These are phyloP conservation scores for Gouania willdenowi DNA, from an alignment of 2,797 vertebrate genomes.

Conservation along the genomic window DNA sequence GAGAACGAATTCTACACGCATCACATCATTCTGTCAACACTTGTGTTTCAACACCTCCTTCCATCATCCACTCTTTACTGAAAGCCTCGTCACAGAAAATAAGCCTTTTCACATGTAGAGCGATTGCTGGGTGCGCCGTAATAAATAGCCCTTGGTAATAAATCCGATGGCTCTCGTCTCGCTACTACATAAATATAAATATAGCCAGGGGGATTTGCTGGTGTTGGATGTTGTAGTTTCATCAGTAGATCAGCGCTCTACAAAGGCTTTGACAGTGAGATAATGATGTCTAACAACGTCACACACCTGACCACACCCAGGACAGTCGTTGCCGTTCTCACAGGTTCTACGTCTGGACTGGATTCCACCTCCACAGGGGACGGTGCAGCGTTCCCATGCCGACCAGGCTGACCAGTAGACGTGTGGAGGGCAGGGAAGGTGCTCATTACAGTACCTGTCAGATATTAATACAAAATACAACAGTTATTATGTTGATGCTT, in stretches of 20 bases:
- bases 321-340: slow-evolving; percentile 93
- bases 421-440: slow-evolving; percentile 90
- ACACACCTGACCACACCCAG: slow-evolving; percentile 88
- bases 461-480: too few relatives aligned
- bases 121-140: slow-evolving; percentile 39
- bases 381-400: slow-evolving; percentile 92
- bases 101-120: slow-evolving; percentile 52
- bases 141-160: slow-evolving; percentile 59
- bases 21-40: slow-evolving; percentile 56
- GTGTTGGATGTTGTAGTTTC: slow-evolving; percentile 42
- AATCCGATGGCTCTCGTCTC: slow-evolving; percentile 52
- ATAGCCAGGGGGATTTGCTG: slow-evolving; percentile 46
- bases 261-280: too few relatives aligned
- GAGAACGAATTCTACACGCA: slow-evolving; percentile 50
- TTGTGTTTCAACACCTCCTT: slow-evolving; percentile 44
- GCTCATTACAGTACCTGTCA: slow-evolving; percentile 94
- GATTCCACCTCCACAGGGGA: slow-evolving; percentile 92
- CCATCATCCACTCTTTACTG: slow-evolving; percentile 48
- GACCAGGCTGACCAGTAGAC: slow-evolving; percentile 97
- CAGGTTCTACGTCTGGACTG: slow-evolving; percentile 89
- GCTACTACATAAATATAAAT: slow-evolving; percentile 48
- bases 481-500: too few relatives aligned
- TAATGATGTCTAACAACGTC: too few relatives aligned
- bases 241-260: too few relatives aligned
- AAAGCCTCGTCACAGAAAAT: slow-evolving; percentile 50